Percentiles rank a stretch among this genome's conserved stretches.
These are phyloP conservation scores for Lomographa bimaculata DNA, from an alignment of 2,888 invertebrate genomes.

Conservation along the genomic window DNA sequence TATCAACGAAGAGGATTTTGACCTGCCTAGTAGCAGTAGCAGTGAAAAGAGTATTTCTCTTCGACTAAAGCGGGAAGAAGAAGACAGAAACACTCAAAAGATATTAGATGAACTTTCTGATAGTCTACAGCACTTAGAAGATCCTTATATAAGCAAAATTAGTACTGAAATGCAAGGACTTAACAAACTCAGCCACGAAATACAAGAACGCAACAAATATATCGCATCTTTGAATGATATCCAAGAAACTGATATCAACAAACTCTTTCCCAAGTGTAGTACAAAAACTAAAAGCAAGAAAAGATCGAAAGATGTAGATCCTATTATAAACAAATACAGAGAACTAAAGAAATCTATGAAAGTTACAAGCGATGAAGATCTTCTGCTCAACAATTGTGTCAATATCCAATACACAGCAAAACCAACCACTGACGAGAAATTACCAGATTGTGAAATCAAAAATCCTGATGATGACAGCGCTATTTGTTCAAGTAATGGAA, in stretches of 20 bases:
- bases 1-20: conserved; percentile 80
- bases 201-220: conserved; percentile 84
- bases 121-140: conserved; percentile 82
- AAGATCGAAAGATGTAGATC: conserved; percentile 75
- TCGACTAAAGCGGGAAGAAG: conserved; percentile 74
- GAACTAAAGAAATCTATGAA: conserved; percentile 74
- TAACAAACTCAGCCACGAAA: conserved; percentile 82
- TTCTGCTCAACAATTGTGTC: conserved; percentile 75
- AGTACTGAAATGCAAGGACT: conserved; percentile 84
- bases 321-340: conserved; percentile 76
- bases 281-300: conserved; percentile 79
- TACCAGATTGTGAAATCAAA: conserved; percentile 65
- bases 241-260: conserved; percentile 72
- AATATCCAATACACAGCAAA: conserved; percentile 69
- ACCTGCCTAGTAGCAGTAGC: conserved; percentile 76
- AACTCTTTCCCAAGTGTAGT: conserved; percentile 75
- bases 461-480: conserved; percentile 79
- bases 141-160: conserved; percentile 84
- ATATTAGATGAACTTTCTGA: conserved; percentile 75
- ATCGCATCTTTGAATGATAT: conserved; percentile 81
- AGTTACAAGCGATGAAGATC: conserved; percentile 72
- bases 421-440: conserved; percentile 59
- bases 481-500: conserved; percentile 75
- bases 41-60: conserved; percentile 80
- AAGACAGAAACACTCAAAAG: conserved; percentile 76